Evolutionary conservation across 2,113 vertebrate genomes (phyloP), one percentile per base, ranked within the genome.

Genomic region (Hemicordylus capensis): DNA sequence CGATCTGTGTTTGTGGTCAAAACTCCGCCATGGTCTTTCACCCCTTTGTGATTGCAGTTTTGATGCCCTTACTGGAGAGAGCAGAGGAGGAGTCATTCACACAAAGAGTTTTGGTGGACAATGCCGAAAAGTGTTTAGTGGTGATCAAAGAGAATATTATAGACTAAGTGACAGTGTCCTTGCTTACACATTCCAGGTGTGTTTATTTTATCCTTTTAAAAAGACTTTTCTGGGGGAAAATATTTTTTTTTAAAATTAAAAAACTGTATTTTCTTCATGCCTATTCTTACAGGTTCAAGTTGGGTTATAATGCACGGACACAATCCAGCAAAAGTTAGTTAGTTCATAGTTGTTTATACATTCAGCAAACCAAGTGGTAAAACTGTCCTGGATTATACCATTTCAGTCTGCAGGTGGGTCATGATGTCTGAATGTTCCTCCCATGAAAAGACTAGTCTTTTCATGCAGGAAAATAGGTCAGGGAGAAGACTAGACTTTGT

Each of bases 171-270:
- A 97, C 72, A 98, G 95, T 28, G 8, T 97, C 83, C 97, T 99
- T n/a, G 96, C 96, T 82, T 98, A 98, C 81, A 97, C 92, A 87
- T 99, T 99, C 87, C 96, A 98, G 97, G 98, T 99, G 91, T 34
- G 94, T 95, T 84, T 89, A 4, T 24, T 15, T 77, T 85, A 44
- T 61, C 37, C 34, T 77, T 63, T 58, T 80, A 90, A 81, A 69
- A 12, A 73, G 2, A 1, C 80, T 79, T 34, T 85, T 76, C 74
- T 84, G 34, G 11, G n/a, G n/a, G n/a, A n/a, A n/a, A n/a, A n/a
- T n/a, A n/a, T n/a, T n/a, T 85, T 51, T 51, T 67, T 26, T 83
- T 24, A 46, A 44, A 2, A 63, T 34, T 10, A 14, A 17, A 42
- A 42, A 44, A 44, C 70, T 24, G 39, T 44, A 73, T 74, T 73